Evolutionary conservation across 2,888 invertebrate genomes (phyloP), one percentile per base, ranked within the genome.

Genomic region (Petrolisthes cinctipes): DNA sequence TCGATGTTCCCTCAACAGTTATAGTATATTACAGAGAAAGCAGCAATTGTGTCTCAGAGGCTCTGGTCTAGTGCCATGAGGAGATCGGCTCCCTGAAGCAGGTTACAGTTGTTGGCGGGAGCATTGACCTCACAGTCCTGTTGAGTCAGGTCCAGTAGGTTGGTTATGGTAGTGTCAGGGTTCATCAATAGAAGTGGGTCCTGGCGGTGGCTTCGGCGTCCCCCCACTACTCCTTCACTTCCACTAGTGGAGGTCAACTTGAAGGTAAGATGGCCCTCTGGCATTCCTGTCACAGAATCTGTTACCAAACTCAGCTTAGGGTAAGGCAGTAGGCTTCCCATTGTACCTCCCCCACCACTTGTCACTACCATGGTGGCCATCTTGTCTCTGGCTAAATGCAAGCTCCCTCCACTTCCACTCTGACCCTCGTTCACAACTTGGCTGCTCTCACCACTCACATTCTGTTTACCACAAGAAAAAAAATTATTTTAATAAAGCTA

Each of bases 81-180:
- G 11, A 88, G 78, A 37, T 88, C 88, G n/a, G 88, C 66, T 20
- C 88, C 88, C 51, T 88, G 88, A 5, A 88, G 88, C 6, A 88
- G 23, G 37, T 53, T 82, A 20, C 78, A 54, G 51, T 78, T 85
- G 71, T 78, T 82, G 75, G 88, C 85, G 51, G 88, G 88, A 57
- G 88, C 88, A 71, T 88, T 88, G 66, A 88, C 88, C 76, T 88
- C 88, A 75, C 71, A 88, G 85, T 88, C 88, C 57, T 73, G 83
- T 71, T 88, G 88, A 5, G 88, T 85, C 23, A 88, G 85, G n/a
- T 88, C 88, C 68, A 85, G 68, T 53, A 88, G 78, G 71, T 82
- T 85, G 53, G 88, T 82, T 68, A 88, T 88, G 17, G 82, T 76
- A 37, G 79, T 78, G 57, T 88, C 88, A 7, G 88, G 82, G 82